Base-by-base conservation (phyloP, 2,113 vertebrate genomes). In the Corythornis madagascariensis region DNA sequence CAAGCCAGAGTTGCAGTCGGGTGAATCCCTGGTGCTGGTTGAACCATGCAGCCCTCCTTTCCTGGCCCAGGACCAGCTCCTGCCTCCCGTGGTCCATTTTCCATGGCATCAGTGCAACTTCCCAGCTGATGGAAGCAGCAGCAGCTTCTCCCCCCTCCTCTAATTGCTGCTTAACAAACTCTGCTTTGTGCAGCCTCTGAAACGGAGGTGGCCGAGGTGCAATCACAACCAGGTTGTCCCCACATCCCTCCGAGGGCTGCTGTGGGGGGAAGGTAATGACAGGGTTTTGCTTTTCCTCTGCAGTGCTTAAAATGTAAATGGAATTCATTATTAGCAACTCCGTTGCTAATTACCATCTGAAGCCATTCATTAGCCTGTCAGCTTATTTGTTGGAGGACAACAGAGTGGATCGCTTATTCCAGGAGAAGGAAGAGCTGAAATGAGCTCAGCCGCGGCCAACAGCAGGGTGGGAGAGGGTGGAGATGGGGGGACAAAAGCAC, bases 281-380 rank as follows among this genome's bases (percentile, higher is more conserved):
- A 88, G 75, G 61, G 70, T 72, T 94, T 63, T 22, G 69, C 93
- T 94, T 88, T 89, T 40, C 78, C 95, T 86, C 88, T 42, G 95
- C 97, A 92, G 96, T 45, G n/a, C 96, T 98, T 98, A 95, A 97
- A 97, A 98, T 98, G 97, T 94, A 97, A 98, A 98, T 98, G 91
- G 67, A 94, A 96, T 88, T 86, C 81, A 88, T 97, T 97, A 98
- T 98, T 97, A 98, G 97, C 97, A 94, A 91, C 96, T 90, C 93
- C 75, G 78, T 95, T 86, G 92, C 97, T 98, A 97, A 98, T 98
- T 97, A 97, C 97, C 89, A 95, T 97, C 95, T 26, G 69, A 96
- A 98, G 96, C 96, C 93, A 95, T 98, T 97, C 97, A 97, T 98
- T 98, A 97, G 87, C 38, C 96, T 97, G 97, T 96, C 97, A 97